phyloP scores from a whole-genome alignment of 2,888 invertebrate species.

The Monoplex corrugatus region DNA sequence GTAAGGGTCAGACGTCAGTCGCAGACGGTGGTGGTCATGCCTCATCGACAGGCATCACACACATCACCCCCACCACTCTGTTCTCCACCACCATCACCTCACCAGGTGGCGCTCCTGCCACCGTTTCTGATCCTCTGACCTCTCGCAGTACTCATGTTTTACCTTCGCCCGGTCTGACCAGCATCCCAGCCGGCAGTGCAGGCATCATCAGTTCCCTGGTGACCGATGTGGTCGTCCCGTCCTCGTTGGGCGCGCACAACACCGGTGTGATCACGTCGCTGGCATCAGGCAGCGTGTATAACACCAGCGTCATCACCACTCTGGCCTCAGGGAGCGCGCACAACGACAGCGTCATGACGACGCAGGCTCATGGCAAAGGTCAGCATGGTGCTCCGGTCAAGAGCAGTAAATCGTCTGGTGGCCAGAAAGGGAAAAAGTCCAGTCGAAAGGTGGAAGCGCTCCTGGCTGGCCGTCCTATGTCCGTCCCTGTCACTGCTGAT shows the following conservation, averaged over 20 bases:
- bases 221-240: not conserved
- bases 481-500: not conserved
- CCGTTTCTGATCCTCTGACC: not conserved
- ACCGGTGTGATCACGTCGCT: not conserved
- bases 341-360: not conserved
- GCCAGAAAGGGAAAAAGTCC: constrained; percentile 16
- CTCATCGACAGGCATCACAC: not conserved
- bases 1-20: not conserved
- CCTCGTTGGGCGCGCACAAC: not conserved
- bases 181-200: not conserved
- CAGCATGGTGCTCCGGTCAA: not conserved
- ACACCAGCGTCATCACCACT: not conserved
- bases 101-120: not conserved
- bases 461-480: not conserved
- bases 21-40: not conserved
- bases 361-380: not conserved
- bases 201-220: not conserved
- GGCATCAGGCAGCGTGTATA: not conserved
- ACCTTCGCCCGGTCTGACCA: not conserved
- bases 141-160: not conserved
- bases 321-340: not conserved
- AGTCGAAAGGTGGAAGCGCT: not conserved
- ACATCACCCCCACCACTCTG: not conserved
- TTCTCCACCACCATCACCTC: not conserved
- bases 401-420: not conserved